Conservation (phyloP, 2,888 invertebrate genomes). For the Agelastica alni region DNA sequence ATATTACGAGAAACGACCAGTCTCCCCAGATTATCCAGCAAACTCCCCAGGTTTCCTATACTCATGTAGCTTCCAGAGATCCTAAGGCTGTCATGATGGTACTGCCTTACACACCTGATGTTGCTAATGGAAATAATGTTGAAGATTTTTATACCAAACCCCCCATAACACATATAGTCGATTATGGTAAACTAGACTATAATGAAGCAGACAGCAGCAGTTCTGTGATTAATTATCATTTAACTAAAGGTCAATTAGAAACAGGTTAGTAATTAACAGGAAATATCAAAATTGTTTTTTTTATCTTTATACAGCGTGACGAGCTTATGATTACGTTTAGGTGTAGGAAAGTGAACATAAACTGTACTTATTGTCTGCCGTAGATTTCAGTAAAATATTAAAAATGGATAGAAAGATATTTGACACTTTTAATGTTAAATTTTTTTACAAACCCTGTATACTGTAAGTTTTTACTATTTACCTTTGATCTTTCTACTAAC, state of each 20-base stretch:
- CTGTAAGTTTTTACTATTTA: too few relatives aligned
- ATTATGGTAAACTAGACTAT: neutral
- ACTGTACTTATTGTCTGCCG: too few relatives aligned
- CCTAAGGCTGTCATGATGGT: conserved; percentile 68
- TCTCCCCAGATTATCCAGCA: neutral
- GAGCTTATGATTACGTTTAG: too few relatives aligned
- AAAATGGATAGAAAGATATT: too few relatives aligned
- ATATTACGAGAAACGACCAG: conserved; percentile 63
- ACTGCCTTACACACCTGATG: conserved; percentile 67
- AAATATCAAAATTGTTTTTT: too few relatives aligned
- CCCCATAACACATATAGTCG: conserved; percentile 65
- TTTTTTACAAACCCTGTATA: too few relatives aligned
- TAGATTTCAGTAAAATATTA: too few relatives aligned
- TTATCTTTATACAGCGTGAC: too few relatives aligned
- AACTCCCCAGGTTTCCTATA: neutral
- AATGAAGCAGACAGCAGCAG: neutral
- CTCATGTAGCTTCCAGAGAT: conserved; percentile 40
- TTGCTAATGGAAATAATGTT: conserved; percentile 56
- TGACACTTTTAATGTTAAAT: too few relatives aligned
- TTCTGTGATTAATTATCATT: neutral
- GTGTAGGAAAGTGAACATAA: too few relatives aligned
- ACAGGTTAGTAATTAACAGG: neutral
- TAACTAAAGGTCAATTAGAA: neutral
- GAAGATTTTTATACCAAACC: conserved; percentile 70
- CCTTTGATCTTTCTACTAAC: too few relatives aligned